Conservation (phyloP, 2,888 invertebrate genomes). For the Eudemis profundana region DNA sequence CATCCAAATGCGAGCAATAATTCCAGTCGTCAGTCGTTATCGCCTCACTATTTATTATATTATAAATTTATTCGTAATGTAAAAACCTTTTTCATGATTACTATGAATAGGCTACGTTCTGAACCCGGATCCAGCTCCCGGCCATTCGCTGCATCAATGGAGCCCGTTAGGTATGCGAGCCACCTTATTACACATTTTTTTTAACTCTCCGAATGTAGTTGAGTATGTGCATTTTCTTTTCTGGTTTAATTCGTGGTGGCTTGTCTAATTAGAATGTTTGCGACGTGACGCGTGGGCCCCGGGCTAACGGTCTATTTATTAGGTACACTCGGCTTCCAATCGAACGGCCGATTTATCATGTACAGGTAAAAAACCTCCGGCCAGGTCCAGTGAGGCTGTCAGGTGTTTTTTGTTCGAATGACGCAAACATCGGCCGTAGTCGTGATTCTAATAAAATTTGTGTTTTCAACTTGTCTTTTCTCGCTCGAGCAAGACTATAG, state of each 20-base stretch:
- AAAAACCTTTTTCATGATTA: constrained; percentile 6
- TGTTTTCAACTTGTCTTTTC: not conserved
- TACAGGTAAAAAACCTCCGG: constrained; percentile 55
- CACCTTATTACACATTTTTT: constrained; percentile 41
- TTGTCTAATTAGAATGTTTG: constrained; percentile 69
- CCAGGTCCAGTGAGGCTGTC: constrained; percentile 55
- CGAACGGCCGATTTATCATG: constrained; percentile 63
- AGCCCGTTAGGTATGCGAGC: constrained; percentile 33
- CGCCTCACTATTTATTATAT: not conserved
- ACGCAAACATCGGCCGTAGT: constrained; percentile 49
- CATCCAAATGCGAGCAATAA: not conserved
- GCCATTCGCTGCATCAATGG: constrained; percentile 22
- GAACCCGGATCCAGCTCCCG: constrained; percentile 26
- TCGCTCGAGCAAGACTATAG: not conserved
- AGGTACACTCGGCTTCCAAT: constrained; percentile 62
- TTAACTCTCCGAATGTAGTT: constrained; percentile 54
- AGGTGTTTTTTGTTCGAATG: constrained; percentile 52
- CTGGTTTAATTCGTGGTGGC: constrained; percentile 61
- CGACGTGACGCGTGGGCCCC: constrained; percentile 58
- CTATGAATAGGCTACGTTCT: constrained; percentile 10
- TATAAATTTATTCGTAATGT: not conserved
- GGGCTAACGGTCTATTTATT: constrained; percentile 73
- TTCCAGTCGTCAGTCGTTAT: not conserved
- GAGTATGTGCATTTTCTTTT: constrained; percentile 58
- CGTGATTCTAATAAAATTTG: constrained; percentile 5